These are phyloP conservation scores for Melipona quadrifasciata DNA, from an alignment of 1,140 invertebrate species.

Conservation along the genomic window DNA sequence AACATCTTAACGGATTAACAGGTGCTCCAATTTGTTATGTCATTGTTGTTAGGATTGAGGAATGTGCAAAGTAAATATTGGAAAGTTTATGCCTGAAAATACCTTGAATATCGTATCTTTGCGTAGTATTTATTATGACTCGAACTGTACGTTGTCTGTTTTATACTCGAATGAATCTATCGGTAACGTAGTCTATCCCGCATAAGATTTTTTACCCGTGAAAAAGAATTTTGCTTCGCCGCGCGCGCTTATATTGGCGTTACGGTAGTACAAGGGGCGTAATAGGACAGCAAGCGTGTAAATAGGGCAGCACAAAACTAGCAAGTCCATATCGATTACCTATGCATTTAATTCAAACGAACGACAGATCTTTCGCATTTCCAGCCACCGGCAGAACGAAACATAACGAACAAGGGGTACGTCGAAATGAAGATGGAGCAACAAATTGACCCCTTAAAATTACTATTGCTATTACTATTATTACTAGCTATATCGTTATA, in stretches of 20 bases:
- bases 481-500: slow-evolving; percentile 22
- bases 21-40: slow-evolving; percentile 37
- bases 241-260: neutral
- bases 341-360: slow-evolving; percentile 31
- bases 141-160: slow-evolving; percentile 38
- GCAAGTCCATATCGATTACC: slow-evolving; percentile 6
- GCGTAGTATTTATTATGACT: slow-evolving; percentile 20
- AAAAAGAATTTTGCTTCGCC: slow-evolving; percentile 15
- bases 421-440: neutral
- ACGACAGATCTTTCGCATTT: neutral
- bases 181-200: slow-evolving; percentile 12
- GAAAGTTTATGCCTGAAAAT: slow-evolving; percentile 12
- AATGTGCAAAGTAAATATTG: slow-evolving; percentile 13
- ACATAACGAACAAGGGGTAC: slow-evolving; percentile 3
- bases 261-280: slow-evolving; percentile 11
- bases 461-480: slow-evolving; percentile 19
- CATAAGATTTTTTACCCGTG: slow-evolving; percentile 54
- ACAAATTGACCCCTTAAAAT: slow-evolving; percentile 13
- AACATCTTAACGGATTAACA: neutral
- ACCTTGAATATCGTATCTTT: neutral
- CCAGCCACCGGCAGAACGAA: neutral
- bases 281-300: neutral
- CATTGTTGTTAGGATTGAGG: slow-evolving; percentile 16
- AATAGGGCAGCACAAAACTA: slow-evolving; percentile 26
- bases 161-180: slow-evolving; percentile 51